Evolutionary conservation across 1,140 invertebrate species (phyloP), one percentile per base, ranked within the genome.

Genomic region (Anastrepha ludens): DNA sequence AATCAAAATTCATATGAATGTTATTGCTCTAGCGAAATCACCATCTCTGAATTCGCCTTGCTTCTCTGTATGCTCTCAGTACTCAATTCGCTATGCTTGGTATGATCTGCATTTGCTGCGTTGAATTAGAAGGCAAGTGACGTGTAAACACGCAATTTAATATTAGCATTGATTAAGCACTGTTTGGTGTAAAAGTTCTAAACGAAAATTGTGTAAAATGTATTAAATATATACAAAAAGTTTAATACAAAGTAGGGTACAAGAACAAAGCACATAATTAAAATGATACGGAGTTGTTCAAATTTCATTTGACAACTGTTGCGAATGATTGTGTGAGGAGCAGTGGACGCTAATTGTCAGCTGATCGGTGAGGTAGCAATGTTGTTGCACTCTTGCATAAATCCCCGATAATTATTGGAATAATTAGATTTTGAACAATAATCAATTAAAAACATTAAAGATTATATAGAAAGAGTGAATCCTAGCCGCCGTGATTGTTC

Each of bases 331-430:
- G 74, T 81, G 55, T 20, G n/a, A 0, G 20, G 11, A n/a, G 50
- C n/a, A 81, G 74, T 81, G 74, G 50, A 81, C 74, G 74, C 74
- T 81, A 81, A 81, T 81, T 55, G 74, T 55, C 74, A 81, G 47
- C 74, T 81, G 74, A 81, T 81, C 55, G 47, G n/a, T 6, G 20
- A 55, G 47, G n/a, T 1, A 55, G 20, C 50, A 81, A 17, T 81
- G 74, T 55, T 81, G 44, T 55, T 55, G 44, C n/a, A 29, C n/a
- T 74, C 47, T 74, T 74, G 67, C 74, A 81, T 81, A 81, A 81
- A 81, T 55, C 47, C 47, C 47, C 44, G 17, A 74, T 29, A 39
- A 47, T n/a, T 44, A 47, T 74, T 47, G n/a, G 41, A n/a, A n/a
- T n/a, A n/a, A 62, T 17, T 9, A 17, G 15, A 62, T 62, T 15